Base-by-base conservation (phyloP, 2,797 vertebrate genomes). In the Tolypeutes matacus region DNA sequence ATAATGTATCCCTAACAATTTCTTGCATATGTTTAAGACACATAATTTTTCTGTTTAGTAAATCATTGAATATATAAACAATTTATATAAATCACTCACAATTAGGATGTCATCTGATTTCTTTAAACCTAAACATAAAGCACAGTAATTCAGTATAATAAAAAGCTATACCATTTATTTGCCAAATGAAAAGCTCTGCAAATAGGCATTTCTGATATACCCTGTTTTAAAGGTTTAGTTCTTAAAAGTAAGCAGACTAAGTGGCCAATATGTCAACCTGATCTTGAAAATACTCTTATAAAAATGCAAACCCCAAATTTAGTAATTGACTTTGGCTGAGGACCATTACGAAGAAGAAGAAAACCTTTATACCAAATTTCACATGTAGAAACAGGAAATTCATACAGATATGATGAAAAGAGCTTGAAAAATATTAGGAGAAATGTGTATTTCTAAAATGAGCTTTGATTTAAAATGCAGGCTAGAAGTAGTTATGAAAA, bases 391-490 rank as follows among this genome's bases (percentile, higher is more conserved):
- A 94, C 0, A 91, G 36, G 23, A 88, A 94, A 18, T 85, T 72
- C 39, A 49, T 53, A 27, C 5, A 89, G 89, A 12, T n/a, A 18
- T 5, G 4, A 77, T 64, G 46, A 3, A 73, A 46, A 85, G 75
- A 85, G 60, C 75, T 84, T 95, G 60, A 86, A 62, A 95, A 94
- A 70, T 96, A 51, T 84, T 84, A 94, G 42, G 67, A 96, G 84
- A 94, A 96, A 88, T 89, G 39, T 91, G 53, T 92, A 89, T 89
- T 95, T 81, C 72, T 95, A 93, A 96, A 97, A 89, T 84, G 69
- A 93, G n/a, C 92, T 96, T 96, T 91, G 60, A 93, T 96, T 96
- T 95, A 94, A 96, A 69, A 96, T 89, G 29, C 94, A 91, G 95
- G 88, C 58, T 93, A 12, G 17, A 95, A 53, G 76, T 96, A 96